Evolutionary conservation across 2,888 invertebrate genomes (phyloP), one percentile per base, ranked within the genome.

Genomic region (Drosophila heteroneura): DNA sequence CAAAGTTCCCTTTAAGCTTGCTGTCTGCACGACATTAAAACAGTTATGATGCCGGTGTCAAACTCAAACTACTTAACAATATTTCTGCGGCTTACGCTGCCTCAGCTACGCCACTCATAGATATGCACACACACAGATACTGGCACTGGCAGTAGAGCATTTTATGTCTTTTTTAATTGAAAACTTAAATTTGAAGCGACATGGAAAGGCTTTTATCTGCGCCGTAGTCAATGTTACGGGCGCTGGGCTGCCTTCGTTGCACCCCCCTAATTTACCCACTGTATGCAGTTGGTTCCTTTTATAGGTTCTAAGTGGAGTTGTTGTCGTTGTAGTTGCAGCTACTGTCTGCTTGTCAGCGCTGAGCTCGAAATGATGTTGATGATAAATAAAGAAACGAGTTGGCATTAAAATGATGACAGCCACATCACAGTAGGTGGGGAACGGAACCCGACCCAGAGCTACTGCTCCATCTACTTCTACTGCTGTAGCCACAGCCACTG

Each of bases 131-230:
- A 60, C 7, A 37, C 5, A 54, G 14, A 67, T 32, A 52, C 35
- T 44, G 12, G 54, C 44, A 56, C 39, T 70, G 57, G 47, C 57
- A 58, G 61, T 81, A 56, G 68, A 74, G 62, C 79, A 81, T 76
- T 87, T 87, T 90, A 87, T 87, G 87, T 87, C 89, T 90, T 87
- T 90, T 87, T 87, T 87, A 89, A 87, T 87, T 87, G 87, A 87
- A 90, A 87, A 90, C 87, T 90, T 87, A 87, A 87, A 90, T 87
- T 87, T 87, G 86, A 89, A 80, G 87, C 90, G 87, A 87, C 87
- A 87, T 86, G 87, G 89, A 87, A 87, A 87, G 87, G 90, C 87
- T 87, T 87, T 87, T 87, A 87, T 90, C 86, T 83, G 90, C 70
- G 79, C 88, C 90, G 88, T 85, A 82, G 73, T 78, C 82, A 78